Evolutionary conservation across 2,113 vertebrate genomes (phyloP), one percentile per base, ranked within the genome.

Genomic region (Oryzias curvinotus): DNA sequence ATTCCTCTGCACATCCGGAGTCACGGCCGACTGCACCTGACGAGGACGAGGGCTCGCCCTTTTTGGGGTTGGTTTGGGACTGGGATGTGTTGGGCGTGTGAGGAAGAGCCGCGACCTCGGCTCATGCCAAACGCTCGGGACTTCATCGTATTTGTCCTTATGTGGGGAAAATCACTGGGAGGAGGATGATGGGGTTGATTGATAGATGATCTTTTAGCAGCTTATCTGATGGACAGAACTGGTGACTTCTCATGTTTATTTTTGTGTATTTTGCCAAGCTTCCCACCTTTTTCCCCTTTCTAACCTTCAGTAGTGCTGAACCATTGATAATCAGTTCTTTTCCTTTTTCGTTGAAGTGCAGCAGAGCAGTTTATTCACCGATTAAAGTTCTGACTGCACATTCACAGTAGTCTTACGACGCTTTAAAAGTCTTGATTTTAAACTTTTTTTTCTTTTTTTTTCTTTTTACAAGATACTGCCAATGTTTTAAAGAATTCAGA

Each of bases 71-170:
- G 16, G 55, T 18, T 43, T 52, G 21, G 14, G 36, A 43, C 56
- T 49, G 10, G 51, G 30, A 14, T 18, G 36, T 12, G 36, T 36
- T 36, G 3, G 19, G 26, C 4, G 48, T 56, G 45, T 64, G 62
- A 58, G 26, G 47, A 1, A 52, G 56, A 51, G 30, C 2, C 16
- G 43, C 54, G 54, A 85, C 2, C 82, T 82, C 88, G 69, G 71
- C 85, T 86, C 81, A 86, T 62, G 77, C 92, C 92, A 90, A 72
- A 23, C 68, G 26, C 85, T 91, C 89, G 81, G 55, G 59, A 78
- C 78, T 88, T 80, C 73, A 45, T 84, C 87, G 82, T 73, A n/a
- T 90, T 90, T 73, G 61, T 87, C 82, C 54, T 59, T 30, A 52
- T 46, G 62, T 67, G 8, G 21, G 2, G 5, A 30, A 52, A 65